phyloP scores from a whole-genome alignment of 2,113 vertebrate genomes.

The Microcebus lehilahytsara region DNA sequence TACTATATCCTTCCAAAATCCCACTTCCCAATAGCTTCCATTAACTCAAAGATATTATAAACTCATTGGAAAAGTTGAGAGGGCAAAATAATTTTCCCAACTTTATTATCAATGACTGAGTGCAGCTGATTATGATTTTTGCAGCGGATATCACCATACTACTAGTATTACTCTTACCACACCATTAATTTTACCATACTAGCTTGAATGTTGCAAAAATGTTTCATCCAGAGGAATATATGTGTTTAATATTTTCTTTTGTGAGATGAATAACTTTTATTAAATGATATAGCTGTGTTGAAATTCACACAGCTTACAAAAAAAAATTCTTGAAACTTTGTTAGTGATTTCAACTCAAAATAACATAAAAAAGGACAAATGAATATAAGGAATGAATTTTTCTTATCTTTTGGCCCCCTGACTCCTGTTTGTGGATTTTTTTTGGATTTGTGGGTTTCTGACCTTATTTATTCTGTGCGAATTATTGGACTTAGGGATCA shows the following conservation, averaged over 20 bases:
- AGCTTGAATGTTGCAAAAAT: not conserved
- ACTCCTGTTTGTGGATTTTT: not conserved
- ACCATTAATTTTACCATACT: not conserved
- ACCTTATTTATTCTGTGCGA: not conserved
- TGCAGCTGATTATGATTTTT: not conserved
- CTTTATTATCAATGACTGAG: not conserved
- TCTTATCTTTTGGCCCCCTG: not conserved
- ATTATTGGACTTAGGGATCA: not conserved
- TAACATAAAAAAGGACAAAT: not conserved
- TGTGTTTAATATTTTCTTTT: not conserved
- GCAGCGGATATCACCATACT: accelerated
- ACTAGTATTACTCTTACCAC: not conserved
- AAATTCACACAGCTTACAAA: not conserved
- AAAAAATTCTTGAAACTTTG: not conserved
- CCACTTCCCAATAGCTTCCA: not conserved
- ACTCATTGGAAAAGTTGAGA: not conserved
- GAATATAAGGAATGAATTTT: not conserved
- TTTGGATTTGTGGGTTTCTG: constrained; percentile 27
- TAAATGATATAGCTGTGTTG: not conserved
- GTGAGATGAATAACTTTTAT: not conserved
- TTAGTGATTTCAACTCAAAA: not conserved
- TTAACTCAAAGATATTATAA: not conserved
- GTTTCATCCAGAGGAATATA: not conserved
- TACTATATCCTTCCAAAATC: not conserved
- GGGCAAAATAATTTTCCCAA: not conserved